phyloP scores from a whole-genome alignment of 2,888 invertebrate species.

The Cordilura impudica region DNA sequence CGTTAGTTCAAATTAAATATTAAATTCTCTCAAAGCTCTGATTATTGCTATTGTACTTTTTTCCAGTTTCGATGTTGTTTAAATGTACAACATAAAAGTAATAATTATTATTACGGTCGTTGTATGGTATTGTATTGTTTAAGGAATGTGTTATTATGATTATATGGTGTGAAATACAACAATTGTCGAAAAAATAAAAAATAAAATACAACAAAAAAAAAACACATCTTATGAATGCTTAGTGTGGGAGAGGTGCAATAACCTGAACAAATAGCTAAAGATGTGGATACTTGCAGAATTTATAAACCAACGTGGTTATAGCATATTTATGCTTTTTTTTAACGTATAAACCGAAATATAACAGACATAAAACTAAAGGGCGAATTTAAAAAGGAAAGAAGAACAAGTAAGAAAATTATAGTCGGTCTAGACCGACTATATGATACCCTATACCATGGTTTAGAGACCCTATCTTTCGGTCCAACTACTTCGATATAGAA shows the following conservation, averaged over 20 bases:
- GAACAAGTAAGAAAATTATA: too few relatives aligned
- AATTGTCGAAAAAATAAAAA: constrained; percentile 51
- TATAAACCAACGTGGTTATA: constrained; percentile 50
- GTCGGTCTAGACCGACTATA: too few relatives aligned
- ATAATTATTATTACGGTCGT: constrained; percentile 61
- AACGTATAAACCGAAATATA: not conserved
- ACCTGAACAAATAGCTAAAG: constrained; percentile 11
- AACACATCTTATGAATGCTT: constrained; percentile 4
- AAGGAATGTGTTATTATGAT: constrained; percentile 40
- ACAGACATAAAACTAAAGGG: not conserved
- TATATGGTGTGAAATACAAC: constrained; percentile 60
- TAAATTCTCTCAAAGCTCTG: not conserved
- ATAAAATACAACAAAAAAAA: constrained; percentile 13
- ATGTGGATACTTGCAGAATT: constrained; percentile 31
- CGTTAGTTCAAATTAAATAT: too few relatives aligned
- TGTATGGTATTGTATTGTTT: constrained; percentile 23
- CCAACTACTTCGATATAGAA: too few relatives aligned
- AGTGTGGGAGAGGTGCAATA: not conserved
- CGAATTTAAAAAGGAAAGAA: not conserved
- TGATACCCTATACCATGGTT: too few relatives aligned
- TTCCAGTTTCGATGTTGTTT: constrained; percentile 39
- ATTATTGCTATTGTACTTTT: not conserved
- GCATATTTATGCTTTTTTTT: constrained; percentile 65
- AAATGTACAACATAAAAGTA: constrained; percentile 62
- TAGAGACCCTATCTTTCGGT: too few relatives aligned